Conservation (phyloP, 2,113 vertebrate genomes). For the Oceanodroma tethys region DNA sequence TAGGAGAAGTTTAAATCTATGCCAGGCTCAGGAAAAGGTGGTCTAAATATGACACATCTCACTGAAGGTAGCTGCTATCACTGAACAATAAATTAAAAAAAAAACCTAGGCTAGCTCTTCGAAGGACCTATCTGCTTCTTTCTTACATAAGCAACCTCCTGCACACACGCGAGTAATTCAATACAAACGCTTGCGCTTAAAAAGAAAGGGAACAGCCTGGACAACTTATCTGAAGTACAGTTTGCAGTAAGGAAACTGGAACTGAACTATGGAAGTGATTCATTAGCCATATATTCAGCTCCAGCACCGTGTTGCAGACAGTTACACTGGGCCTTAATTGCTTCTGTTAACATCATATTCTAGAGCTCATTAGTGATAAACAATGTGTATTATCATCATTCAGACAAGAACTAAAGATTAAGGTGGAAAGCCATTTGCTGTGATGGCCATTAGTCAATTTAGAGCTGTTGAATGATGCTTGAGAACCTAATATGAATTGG, state of each 20-base stretch:
- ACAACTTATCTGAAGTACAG: not conserved
- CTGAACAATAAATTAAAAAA: not conserved
- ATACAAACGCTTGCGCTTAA: not conserved
- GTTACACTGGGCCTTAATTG: conserved; percentile 46
- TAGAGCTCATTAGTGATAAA: conserved; percentile 65
- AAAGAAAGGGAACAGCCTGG: not conserved
- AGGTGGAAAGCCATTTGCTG: conserved; percentile 49
- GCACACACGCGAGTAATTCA: not conserved
- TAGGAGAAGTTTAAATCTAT: not conserved
- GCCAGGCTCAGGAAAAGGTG: not conserved
- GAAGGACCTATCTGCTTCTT: not conserved
- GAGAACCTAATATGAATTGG: conserved; percentile 7
- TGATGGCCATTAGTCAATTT: conserved; percentile 60
- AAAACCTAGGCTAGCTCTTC: not conserved
- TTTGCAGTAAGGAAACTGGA: not conserved
- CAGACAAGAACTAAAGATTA: conserved; percentile 52
- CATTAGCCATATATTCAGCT: conserved; percentile 28
- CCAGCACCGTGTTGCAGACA: not conserved
- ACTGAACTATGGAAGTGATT: conserved; percentile 13
- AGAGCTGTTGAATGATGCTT: conserved; percentile 42
- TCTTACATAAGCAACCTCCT: not conserved
- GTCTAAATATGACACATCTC: not conserved
- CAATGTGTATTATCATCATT: conserved; percentile 63
- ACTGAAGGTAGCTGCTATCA: not conserved
- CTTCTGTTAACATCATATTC: conserved; percentile 57